phyloP scores from a whole-genome alignment of 2,888 invertebrate species.

The Melanophora roralis region DNA sequence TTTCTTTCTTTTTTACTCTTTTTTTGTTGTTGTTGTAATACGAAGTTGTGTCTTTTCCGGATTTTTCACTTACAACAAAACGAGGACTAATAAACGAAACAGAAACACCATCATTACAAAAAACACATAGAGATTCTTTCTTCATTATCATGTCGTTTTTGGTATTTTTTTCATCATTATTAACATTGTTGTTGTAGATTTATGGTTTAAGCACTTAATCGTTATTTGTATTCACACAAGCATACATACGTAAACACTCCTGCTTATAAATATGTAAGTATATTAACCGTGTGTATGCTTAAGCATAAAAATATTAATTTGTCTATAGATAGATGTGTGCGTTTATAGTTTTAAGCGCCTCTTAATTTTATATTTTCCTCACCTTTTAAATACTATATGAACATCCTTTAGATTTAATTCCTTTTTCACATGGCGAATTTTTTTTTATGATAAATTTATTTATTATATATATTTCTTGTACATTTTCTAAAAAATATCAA shows the following conservation, averaged over 20 bases:
- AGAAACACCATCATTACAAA: slow-evolving; percentile 41
- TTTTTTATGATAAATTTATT: slow-evolving; percentile 1
- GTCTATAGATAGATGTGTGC: slow-evolving; percentile 1
- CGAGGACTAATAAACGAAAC: slow-evolving; percentile 52
- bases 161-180: slow-evolving; percentile 19
- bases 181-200: slow-evolving; percentile 51
- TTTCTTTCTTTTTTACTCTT: slow-evolving; percentile 37
- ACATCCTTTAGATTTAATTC: slow-evolving; percentile 13
- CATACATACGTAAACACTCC: slow-evolving; percentile 36
- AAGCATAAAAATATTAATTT: background rate
- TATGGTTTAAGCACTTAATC: slow-evolving; percentile 60
- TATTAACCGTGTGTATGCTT: slow-evolving; percentile 17
- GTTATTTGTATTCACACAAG: slow-evolving; percentile 42
- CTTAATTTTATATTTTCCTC: slow-evolving; percentile 50
- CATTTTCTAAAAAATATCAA: slow-evolving; percentile 13
- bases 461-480: slow-evolving; percentile 2
- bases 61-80: slow-evolving; percentile 62
- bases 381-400: slow-evolving; percentile 45
- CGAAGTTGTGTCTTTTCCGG: slow-evolving; percentile 62
- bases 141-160: slow-evolving; percentile 49
- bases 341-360: slow-evolving; percentile 60
- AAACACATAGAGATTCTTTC: slow-evolving; percentile 18
- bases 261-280: background rate
- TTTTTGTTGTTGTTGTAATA: slow-evolving; percentile 48
- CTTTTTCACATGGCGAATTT: background rate